phyloP scores from a whole-genome alignment of 2,113 vertebrate genomes.

The Turdus rufiventris region DNA sequence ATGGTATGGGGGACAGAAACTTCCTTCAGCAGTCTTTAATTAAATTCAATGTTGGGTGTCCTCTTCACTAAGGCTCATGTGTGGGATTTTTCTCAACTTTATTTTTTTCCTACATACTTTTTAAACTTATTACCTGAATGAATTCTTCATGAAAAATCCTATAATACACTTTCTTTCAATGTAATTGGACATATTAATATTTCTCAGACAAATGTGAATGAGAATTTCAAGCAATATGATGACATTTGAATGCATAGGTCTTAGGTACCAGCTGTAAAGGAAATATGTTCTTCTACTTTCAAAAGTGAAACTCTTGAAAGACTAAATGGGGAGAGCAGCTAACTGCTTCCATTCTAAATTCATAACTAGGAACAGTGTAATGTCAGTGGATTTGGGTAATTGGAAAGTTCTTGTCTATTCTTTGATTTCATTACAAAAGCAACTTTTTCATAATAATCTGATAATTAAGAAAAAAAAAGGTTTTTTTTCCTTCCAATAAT shows the following conservation, averaged over 20 bases:
- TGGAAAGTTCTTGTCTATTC: background rate
- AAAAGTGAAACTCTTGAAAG: background rate
- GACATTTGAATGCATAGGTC: background rate
- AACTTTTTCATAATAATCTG: background rate
- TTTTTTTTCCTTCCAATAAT: background rate
- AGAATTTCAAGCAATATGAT: background rate
- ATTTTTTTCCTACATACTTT: background rate
- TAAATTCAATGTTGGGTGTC: background rate
- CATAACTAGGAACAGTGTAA: background rate
- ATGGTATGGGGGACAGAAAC: background rate
- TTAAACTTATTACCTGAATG: background rate
- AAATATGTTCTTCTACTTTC: background rate
- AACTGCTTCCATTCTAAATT: background rate
- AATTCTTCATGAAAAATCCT: background rate
- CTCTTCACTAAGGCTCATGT: background rate
- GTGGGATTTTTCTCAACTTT: background rate
- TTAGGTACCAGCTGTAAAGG: background rate
- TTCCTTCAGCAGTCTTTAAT: background rate
- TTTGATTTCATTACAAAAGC: background rate
- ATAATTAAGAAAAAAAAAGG: background rate
- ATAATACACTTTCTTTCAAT: background rate
- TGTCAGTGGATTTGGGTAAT: background rate
- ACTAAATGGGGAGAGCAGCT: background rate
- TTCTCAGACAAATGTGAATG: background rate
- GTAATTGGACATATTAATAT: background rate